Percentiles rank a stretch among this genome's conserved stretches.
These are phyloP conservation scores for Polypterus senegalus DNA, from an alignment of 2,113 vertebrate genomes.

Conservation along the genomic window DNA sequence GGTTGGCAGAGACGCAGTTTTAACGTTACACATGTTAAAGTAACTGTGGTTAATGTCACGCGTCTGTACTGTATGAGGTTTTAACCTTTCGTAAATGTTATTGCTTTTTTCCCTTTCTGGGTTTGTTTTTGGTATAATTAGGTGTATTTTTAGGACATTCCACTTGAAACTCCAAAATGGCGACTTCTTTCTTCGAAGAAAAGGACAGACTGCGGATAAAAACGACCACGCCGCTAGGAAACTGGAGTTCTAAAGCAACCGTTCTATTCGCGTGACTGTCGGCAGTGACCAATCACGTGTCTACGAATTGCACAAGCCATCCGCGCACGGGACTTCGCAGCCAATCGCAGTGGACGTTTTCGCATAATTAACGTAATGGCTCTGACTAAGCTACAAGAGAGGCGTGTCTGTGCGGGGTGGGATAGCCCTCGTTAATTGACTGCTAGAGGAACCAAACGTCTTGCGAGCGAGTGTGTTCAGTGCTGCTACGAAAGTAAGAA, in stretches of 20 bases:
- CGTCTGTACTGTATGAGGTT: no score
- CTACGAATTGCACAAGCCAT: constrained; percentile 23
- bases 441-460: constrained; percentile 10
- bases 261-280: constrained; percentile 25
- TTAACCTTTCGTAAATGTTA: no score
- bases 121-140: no score
- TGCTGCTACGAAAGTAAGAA: constrained; percentile 17
- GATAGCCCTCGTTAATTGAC: constrained; percentile 11
- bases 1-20: no score
- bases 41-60: no score
- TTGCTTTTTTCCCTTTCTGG: no score
- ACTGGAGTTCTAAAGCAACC: constrained; percentile 17
- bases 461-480: constrained; percentile 19
- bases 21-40: no score
- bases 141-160: no score
- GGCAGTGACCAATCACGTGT: constrained; percentile 33
- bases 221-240: background rate
- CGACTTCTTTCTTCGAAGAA: background rate
- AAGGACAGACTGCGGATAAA: background rate
- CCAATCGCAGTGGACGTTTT: constrained; percentile 32
- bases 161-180: background rate
- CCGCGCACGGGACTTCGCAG: constrained; percentile 29
- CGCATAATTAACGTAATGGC: constrained; percentile 36
- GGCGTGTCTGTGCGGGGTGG: background rate
- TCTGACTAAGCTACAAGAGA: constrained; percentile 19